These are phyloP conservation scores for Tauraco erythrolophus DNA, from an alignment of 2,113 vertebrate genomes.

Conservation along the genomic window DNA sequence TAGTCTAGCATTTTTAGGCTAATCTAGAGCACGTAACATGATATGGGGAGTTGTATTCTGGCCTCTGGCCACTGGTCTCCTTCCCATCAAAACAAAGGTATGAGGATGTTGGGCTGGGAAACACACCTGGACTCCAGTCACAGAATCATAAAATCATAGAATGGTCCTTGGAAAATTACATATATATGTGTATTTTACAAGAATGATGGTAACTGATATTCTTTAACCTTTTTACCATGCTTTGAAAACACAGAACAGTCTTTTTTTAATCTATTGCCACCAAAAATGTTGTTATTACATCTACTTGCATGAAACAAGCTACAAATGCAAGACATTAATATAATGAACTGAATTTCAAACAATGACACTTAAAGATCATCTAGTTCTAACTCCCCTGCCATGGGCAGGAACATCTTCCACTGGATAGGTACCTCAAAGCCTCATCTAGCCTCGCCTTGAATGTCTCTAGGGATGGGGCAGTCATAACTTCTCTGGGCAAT, in stretches of 20 bases:
- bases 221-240: not conserved
- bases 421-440: too few species aligned
- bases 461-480: too few species aligned
- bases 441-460: too few species aligned
- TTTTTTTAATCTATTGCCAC: not conserved
- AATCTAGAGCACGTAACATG: not conserved
- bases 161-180: not conserved
- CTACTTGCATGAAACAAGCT: not conserved
- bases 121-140: fast-evolving
- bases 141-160: too few species aligned
- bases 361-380: not conserved
- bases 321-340: not conserved
- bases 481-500: too few species aligned
- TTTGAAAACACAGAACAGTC: not conserved
- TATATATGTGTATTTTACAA: not conserved
- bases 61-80: fast-evolving
- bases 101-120: not conserved
- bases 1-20: not conserved
- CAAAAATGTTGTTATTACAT: not conserved
- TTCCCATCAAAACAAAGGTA: not conserved
- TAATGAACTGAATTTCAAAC: not conserved
- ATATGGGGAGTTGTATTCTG: not conserved
- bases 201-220: not conserved
- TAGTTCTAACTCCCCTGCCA: too few species aligned
- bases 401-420: too few species aligned